These are phyloP conservation scores for Chymomyza fuscimana DNA, from an alignment of 2,888 invertebrate species.

Conservation along the genomic window DNA sequence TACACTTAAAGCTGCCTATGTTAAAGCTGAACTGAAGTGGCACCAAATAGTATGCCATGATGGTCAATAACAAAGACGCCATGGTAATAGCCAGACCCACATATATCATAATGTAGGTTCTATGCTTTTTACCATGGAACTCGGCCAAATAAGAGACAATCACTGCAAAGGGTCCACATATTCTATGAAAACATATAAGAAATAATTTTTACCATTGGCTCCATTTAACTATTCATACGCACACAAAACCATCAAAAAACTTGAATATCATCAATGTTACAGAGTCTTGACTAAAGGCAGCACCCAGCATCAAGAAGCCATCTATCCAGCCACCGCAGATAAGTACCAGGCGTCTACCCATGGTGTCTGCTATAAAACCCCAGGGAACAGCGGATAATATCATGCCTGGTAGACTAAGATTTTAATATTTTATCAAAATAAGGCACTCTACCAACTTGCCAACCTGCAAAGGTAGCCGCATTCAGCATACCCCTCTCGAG, in stretches of 20 bases:
- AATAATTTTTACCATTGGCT: neutral
- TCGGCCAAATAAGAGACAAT: conserved; percentile 87
- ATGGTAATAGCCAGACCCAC: conserved; percentile 84
- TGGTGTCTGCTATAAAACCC: conserved; percentile 88
- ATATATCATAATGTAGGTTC: conserved; percentile 84
- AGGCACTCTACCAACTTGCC: neutral
- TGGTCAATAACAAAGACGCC: conserved; percentile 84
- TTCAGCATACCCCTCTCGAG: conserved; percentile 86
- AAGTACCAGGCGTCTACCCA: conserved; percentile 85
- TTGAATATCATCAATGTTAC: conserved; percentile 84
- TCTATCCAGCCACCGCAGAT: conserved; percentile 84
- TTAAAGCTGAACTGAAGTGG: conserved; percentile 78
- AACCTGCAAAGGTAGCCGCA: conserved; percentile 86
- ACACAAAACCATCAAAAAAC: conserved; percentile 87
- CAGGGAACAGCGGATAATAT: conserved; percentile 86
- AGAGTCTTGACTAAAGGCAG: conserved; percentile 84
- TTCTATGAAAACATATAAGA: conserved; percentile 75
- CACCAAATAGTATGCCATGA: conserved; percentile 86
- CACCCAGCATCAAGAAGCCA: conserved; percentile 83
- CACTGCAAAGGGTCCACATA: conserved; percentile 87
- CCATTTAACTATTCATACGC: conserved; percentile 19
- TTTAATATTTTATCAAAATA: conserved; percentile 14
- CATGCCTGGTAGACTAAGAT: conserved; percentile 83
- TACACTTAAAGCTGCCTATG: conserved; percentile 43
- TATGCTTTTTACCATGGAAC: conserved; percentile 84